Conservation (phyloP, 2,797 vertebrate genomes). For the Clarias pachynema region DNA sequence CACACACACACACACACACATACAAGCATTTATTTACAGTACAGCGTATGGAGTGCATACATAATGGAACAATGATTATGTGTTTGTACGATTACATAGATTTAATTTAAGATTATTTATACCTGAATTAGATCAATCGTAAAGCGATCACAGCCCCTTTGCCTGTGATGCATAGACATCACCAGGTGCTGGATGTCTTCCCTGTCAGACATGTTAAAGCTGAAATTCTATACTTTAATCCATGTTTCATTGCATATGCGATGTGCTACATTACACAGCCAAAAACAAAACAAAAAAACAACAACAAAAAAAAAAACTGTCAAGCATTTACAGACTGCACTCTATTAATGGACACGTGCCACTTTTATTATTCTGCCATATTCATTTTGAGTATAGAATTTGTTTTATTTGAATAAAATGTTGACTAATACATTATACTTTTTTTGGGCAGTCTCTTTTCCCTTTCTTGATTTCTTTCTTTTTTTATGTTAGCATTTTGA, state of each 20-base stretch:
- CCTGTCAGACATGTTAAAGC: neutral
- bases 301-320: neutral
- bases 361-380: constrained; percentile 23
- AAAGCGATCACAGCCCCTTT: neutral
- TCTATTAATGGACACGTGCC: constrained; percentile 11
- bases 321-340: constrained; percentile 22
- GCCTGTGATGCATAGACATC: neutral
- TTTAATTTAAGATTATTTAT: neutral
- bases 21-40: neutral
- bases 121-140: neutral
- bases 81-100: neutral
- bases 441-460: neutral
- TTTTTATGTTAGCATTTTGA: neutral
- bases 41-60: neutral
- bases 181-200: neutral
- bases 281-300: neutral
- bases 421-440: neutral
- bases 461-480: neutral
- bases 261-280: neutral
- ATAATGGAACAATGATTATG: neutral
- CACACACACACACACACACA: neutral
- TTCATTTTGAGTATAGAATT: constrained; percentile 9
- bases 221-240: neutral
- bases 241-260: neutral
- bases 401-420: constrained; percentile 32